phyloP scores from a whole-genome alignment of 1,140 invertebrate genomes.

The Cydia pomonella region DNA sequence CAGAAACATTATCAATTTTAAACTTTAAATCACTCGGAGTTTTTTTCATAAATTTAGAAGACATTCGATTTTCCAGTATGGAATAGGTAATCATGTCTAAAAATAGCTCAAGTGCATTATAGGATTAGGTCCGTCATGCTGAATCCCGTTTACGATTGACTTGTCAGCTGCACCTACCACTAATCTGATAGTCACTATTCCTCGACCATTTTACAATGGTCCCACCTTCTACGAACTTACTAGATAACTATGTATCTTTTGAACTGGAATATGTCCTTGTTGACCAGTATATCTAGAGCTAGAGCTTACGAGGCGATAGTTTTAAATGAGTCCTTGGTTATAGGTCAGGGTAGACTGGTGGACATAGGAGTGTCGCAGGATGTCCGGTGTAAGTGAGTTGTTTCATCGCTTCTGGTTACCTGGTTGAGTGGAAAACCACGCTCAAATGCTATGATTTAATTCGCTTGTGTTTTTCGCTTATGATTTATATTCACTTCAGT shows the following conservation, averaged over 20 bases:
- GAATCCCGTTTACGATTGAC: not conserved
- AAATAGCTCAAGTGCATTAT: not conserved
- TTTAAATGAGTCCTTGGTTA: not conserved
- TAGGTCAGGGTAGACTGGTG: constrained; percentile 39
- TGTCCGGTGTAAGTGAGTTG: constrained; percentile 44
- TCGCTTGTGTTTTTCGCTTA: not conserved
- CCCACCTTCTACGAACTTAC: not conserved
- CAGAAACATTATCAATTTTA: too few species aligned
- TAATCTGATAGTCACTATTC: not conserved
- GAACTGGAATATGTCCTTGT: not conserved
- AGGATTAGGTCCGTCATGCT: not conserved
- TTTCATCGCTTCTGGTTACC: constrained; percentile 34
- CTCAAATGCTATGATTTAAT: not conserved
- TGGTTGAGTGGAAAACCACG: not conserved
- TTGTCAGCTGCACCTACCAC: constrained; percentile 8
- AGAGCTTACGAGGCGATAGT: not conserved
- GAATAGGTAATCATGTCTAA: not conserved
- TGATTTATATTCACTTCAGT: too few species aligned
- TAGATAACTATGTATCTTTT: not conserved
- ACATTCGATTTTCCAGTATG: too few species aligned
- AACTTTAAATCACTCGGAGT: too few species aligned
- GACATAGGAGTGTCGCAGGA: constrained; percentile 34
- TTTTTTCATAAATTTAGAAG: too few species aligned
- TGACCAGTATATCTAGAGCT: not conserved
- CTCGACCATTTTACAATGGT: not conserved